A percentile compares a stretch with the other conserved stretches of the same genome.
Evolutionary conservation across 2,113 vertebrate genomes (phyloP).

Genomic region (Pseudolaguvia tuberculata): DNA sequence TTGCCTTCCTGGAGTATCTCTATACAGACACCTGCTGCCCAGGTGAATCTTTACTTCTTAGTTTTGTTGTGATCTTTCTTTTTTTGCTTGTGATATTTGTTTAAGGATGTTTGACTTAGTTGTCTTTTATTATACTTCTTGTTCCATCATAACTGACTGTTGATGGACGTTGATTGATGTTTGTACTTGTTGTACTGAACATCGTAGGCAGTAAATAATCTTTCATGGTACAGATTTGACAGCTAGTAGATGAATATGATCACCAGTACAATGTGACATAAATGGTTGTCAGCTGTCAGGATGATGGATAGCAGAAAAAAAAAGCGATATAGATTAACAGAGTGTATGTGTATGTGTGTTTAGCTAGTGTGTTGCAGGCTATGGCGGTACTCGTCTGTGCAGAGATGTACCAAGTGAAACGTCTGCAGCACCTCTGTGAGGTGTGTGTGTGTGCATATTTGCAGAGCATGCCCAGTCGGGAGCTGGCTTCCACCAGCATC

Average conservation of each 20-base stretch:
- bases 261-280: slow-evolving; percentile 1
- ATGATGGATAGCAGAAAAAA: slow-evolving; percentile 14
- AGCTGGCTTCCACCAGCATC: slow-evolving; percentile 84
- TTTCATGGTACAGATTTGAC: slow-evolving; percentile 18
- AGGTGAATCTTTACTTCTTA: slow-evolving; percentile 66
- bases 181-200: slow-evolving; percentile 9
- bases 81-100: not conserved
- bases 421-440: slow-evolving; percentile 93
- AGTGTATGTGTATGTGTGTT: slow-evolving; percentile 42
- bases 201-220: slow-evolving; percentile 1
- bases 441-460: slow-evolving; percentile 90
- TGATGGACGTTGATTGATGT: slow-evolving; percentile 21
- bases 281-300: not conserved
- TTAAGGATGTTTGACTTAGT: not conserved
- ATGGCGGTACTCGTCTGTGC: slow-evolving; percentile 95
- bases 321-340: slow-evolving; percentile 27
- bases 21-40: slow-evolving; percentile 95
- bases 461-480: slow-evolving; percentile 93
- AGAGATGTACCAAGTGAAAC: slow-evolving; percentile 96
- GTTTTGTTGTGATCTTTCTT: not conserved
- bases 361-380: slow-evolving; percentile 90
- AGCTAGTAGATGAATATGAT: slow-evolving; percentile 20
- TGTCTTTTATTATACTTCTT: not conserved
- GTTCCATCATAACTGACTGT: not conserved
- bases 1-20: slow-evolving; percentile 93